Evolutionary conservation across 2,888 invertebrate species (phyloP).

Genomic region (Volucella inanis): DNA sequence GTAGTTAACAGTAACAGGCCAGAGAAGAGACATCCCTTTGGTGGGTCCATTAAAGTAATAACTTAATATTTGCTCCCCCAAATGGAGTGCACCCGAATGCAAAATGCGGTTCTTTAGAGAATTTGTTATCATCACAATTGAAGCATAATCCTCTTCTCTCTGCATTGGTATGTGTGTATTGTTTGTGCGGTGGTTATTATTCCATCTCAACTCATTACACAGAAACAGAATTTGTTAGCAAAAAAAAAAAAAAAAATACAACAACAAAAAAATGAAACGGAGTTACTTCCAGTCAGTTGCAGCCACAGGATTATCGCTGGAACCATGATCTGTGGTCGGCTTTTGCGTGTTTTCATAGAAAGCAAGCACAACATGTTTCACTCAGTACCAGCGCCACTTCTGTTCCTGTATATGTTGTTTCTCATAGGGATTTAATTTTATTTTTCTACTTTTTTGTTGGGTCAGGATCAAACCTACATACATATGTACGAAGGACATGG

Average conservation of each 20-base stretch:
- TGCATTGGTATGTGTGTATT: no score
- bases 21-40: slow-evolving; percentile 36
- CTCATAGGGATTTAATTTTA: slow-evolving; percentile 25
- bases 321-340: slow-evolving; percentile 8
- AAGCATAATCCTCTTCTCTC: slow-evolving; percentile 23
- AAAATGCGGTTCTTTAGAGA: slow-evolving; percentile 43
- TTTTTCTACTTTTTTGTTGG: slow-evolving; percentile 8
- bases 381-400: no score
- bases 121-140: slow-evolving; percentile 54
- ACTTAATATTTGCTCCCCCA: slow-evolving; percentile 55
- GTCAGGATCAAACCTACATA: slow-evolving; percentile 22
- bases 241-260: no score
- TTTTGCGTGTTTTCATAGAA: slow-evolving; percentile 38
- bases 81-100: slow-evolving; percentile 32
- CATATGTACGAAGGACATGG: not conserved
- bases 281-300: no score
- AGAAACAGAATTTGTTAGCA: slow-evolving; percentile 8
- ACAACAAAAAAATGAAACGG: no score
- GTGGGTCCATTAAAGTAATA: slow-evolving; percentile 54
- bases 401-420: slow-evolving; percentile 34
- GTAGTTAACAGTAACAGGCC: not conserved
- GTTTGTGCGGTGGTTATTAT: slow-evolving; percentile 26
- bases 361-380: slow-evolving; percentile 19
- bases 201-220: slow-evolving; percentile 49
- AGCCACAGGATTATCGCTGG: slow-evolving; percentile 30